phyloP scores from a whole-genome alignment of 37 sponge, comb jelly and placozoan genomes.

The Mnemiopsis leidyi region DNA sequence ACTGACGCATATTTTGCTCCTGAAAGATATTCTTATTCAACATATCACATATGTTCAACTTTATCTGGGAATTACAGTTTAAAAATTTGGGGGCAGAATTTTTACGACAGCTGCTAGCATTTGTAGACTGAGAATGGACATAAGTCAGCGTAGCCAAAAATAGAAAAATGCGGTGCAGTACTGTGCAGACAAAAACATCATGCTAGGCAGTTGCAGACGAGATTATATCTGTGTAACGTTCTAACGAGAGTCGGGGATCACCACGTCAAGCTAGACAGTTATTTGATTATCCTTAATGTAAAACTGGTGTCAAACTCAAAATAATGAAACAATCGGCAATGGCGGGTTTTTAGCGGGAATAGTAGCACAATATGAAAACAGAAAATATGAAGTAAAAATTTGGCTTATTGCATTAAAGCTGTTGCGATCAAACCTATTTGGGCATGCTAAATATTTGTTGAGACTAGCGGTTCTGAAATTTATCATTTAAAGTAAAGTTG shows the following conservation, averaged over 20 bases:
- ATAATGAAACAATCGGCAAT: neutral
- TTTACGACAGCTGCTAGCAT: no score
- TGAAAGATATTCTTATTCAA: neutral
- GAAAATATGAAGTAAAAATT: neutral
- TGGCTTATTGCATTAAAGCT: neutral
- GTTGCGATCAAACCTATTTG: neutral
- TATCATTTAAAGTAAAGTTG: no score
- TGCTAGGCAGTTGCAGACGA: neutral
- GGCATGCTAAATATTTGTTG: neutral
- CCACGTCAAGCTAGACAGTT: no score
- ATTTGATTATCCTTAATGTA: no score
- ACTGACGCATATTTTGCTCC: neutral
- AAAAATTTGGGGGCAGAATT: no score
- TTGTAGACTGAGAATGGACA: neutral
- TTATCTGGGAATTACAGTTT: neutral
- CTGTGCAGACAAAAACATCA: neutral
- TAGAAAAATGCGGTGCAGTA: neutral
- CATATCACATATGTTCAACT: neutral
- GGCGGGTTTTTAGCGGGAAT: neutral
- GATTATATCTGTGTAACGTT: no score
- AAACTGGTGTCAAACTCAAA: no score
- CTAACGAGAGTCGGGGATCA: no score
- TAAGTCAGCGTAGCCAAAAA: neutral
- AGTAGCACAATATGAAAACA: neutral
- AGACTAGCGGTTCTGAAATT: neutral